A percentile compares a stretch with the other conserved stretches of the same genome.
phyloP scores from a whole-genome alignment of 1,140 invertebrate genomes.

The Medauroidea extradentata region DNA sequence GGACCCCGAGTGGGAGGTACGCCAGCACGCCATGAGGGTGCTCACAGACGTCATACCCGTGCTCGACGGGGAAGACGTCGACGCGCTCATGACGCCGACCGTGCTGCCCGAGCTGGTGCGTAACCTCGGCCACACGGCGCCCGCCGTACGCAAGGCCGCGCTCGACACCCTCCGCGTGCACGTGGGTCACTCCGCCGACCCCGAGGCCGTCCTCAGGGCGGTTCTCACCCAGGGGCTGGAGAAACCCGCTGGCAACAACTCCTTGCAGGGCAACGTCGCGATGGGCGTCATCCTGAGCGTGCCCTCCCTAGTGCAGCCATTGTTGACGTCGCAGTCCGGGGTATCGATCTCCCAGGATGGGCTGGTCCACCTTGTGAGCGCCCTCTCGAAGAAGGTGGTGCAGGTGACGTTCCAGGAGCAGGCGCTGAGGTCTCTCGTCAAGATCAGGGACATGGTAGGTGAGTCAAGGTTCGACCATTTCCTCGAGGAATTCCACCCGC shows the following conservation, averaged over 20 bases:
- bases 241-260: slow-evolving; percentile 49
- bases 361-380: slow-evolving; percentile 44
- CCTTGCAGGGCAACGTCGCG: slow-evolving; percentile 55
- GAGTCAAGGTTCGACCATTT: slow-evolving; percentile 54
- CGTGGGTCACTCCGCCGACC: slow-evolving; percentile 51
- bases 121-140: slow-evolving; percentile 69
- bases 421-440: slow-evolving; percentile 58
- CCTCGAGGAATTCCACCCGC: slow-evolving; percentile 29
- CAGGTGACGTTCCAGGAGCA: slow-evolving; percentile 64
- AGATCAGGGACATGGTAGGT: slow-evolving; percentile 61
- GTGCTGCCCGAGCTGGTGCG: slow-evolving; percentile 62
- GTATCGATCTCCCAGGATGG: slow-evolving; percentile 33
- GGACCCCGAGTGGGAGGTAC: slow-evolving; percentile 75
- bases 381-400: slow-evolving; percentile 58
- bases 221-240: slow-evolving; percentile 61
- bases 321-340: slow-evolving; percentile 25
- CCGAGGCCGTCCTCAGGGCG: slow-evolving; percentile 53
- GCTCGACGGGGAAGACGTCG: slow-evolving; percentile 50
- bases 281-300: slow-evolving; percentile 62
- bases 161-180: slow-evolving; percentile 64
- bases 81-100: slow-evolving; percentile 49
- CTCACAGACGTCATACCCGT: slow-evolving; percentile 68
- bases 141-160: slow-evolving; percentile 69
- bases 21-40: slow-evolving; percentile 70
- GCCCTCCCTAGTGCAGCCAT: slow-evolving; percentile 56